Base-by-base conservation (phyloP, 2,797 vertebrate genomes). In the Chrosomus eos region DNA sequence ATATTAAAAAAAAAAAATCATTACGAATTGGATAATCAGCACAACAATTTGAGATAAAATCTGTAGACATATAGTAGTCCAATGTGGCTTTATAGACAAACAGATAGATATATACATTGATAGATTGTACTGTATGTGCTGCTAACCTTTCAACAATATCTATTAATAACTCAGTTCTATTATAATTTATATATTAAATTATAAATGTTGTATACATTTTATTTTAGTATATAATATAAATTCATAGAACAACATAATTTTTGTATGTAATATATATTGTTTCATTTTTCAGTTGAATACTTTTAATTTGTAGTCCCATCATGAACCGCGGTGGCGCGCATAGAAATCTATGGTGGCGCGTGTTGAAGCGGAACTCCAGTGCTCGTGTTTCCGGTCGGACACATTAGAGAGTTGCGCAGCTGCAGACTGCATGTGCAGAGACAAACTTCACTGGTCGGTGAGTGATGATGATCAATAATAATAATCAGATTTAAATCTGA, bases 341-440 rank as follows among this genome's bases (percentile, higher is more conserved):
- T n/a, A n/a, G n/a, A n/a, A n/a, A n/a, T n/a, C n/a, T n/a, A n/a
- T n/a, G 58, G n/a, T 6, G 3, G 53, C 21, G 53, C 53, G 3
- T 28, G 13, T 28, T 16, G 38, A 74, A 18, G 43, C 62, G 85
- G 87, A 88, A 88, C 78, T 23, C 5, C 28, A 7, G 1, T 2
- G 58, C 23, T 5, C 19, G 7, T 36, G 28, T 78, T 80, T 36
- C 11, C 33, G 10, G 9, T 7, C 87, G 87, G 74, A 85, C 73
- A 4, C 40, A 0, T 82, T 70, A 0, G 0, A 21, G 45, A 74
- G 85, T 64, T 8, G 48, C 58, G 4, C 82, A 48, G 78, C 10
- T 18, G 7, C 21, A 0, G 14, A 64, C 38, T 53, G 55, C 78
- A 81, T 7, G 74, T 58, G 85, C 51, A 36, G 43, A 13, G 28